A percentile compares a stretch with the other conserved stretches of the same genome.
Evolutionary conservation across 2,113 vertebrate genomes (phyloP).

Genomic region (Malurus elegans): DNA sequence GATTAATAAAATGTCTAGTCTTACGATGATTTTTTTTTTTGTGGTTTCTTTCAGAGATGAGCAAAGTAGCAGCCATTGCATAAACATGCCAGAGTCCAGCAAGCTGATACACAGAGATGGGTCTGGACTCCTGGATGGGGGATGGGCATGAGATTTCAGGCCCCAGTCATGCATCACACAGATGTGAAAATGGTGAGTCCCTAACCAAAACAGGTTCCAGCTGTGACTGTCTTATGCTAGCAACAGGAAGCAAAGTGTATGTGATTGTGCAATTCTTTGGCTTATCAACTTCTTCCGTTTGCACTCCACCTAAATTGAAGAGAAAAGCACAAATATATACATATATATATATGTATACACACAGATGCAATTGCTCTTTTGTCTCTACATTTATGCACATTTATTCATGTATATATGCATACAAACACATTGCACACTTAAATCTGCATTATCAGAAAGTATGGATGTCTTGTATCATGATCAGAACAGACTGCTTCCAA

Average conservation of each 20-base stretch:
- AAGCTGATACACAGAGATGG: rapidly evolving
- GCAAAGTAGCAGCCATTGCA: not conserved
- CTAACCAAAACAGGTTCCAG: not conserved
- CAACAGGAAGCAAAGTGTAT: not conserved
- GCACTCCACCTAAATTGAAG: not conserved
- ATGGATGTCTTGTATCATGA: rapidly evolving
- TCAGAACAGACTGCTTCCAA: not conserved
- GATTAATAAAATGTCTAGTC: not conserved
- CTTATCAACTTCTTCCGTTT: not conserved
- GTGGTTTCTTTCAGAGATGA: not conserved
- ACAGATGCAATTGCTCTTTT: not conserved
- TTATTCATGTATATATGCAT: not conserved
- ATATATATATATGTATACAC: rapidly evolving
- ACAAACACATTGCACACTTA: not conserved
- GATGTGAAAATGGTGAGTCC: not conserved
- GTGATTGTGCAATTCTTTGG: not conserved
- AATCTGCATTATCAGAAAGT: not conserved
- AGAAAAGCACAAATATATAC: not conserved
- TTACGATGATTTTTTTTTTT: not conserved
- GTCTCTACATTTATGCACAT: not conserved
- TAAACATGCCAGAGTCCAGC: not conserved
- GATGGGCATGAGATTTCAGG: not conserved
- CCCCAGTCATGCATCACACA: rapidly evolving
- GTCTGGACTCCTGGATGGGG: rapidly evolving
- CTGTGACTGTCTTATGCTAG: not conserved